phyloP scores from a whole-genome alignment of 2,888 invertebrate species.

The Syrphus vitripennis region DNA sequence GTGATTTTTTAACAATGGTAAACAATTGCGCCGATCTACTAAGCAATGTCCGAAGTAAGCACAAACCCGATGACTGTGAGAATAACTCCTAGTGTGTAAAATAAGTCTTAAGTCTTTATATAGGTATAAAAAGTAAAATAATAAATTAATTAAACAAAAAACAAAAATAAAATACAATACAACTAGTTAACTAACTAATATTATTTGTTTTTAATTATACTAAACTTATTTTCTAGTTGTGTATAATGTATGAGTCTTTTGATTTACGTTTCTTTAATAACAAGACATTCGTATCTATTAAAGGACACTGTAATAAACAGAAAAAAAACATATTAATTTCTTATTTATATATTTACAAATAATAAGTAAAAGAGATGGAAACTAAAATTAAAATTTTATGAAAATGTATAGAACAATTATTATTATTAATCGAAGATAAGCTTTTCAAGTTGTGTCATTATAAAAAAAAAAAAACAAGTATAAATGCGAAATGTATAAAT shows the following conservation, averaged over 20 bases:
- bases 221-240: slow-evolving; percentile 22
- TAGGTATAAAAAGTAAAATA: background rate
- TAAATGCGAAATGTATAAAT: background rate
- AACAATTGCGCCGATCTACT: slow-evolving; percentile 85
- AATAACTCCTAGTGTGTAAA: slow-evolving; percentile 81
- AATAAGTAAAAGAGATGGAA: slow-evolving; percentile 19
- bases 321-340: slow-evolving; percentile 17
- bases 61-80: slow-evolving; percentile 81
- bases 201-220: slow-evolving; percentile 15
- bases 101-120: slow-evolving; percentile 45
- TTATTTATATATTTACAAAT: background rate
- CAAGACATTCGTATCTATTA: slow-evolving; percentile 9
- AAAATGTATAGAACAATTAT: slow-evolving; percentile 32
- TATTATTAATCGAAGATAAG: slow-evolving; percentile 34
- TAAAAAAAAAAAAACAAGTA: background rate
- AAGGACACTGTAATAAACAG: slow-evolving; percentile 8
- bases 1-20: slow-evolving; percentile 83
- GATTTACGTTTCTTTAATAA: slow-evolving; percentile 6
- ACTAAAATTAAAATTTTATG: slow-evolving; percentile 1
- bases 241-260: background rate
- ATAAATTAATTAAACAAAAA: background rate
- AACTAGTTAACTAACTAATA: slow-evolving; percentile 60
- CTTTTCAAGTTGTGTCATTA: slow-evolving; percentile 18
- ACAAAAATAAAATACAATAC: slow-evolving; percentile 40
- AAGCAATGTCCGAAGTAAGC: slow-evolving; percentile 82